These are phyloP conservation scores for Argyresthia albistria DNA, from an alignment of 2,888 invertebrate species.

Conservation along the genomic window DNA sequence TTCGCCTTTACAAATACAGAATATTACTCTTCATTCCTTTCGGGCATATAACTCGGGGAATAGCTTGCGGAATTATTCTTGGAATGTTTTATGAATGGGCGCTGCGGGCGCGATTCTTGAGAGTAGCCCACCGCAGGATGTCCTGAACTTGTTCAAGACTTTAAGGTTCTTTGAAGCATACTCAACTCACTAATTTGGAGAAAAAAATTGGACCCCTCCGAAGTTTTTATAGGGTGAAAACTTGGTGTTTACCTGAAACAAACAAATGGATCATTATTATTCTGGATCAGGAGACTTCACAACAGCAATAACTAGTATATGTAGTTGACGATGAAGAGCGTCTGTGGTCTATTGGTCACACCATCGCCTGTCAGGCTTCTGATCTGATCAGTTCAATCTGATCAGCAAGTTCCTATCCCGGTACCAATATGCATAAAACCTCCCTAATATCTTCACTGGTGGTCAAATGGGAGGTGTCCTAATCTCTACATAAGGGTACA, in stretches of 20 bases:
- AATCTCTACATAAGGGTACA: too few relatives aligned
- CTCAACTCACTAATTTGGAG: background rate
- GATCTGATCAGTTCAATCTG: too few relatives aligned
- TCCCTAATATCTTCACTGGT: too few relatives aligned
- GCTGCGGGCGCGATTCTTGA: slow-evolving; percentile 22
- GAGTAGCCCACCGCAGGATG: background rate
- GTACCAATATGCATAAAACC: too few relatives aligned
- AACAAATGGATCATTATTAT: slow-evolving; percentile 20
- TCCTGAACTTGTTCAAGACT: background rate
- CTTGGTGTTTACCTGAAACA: slow-evolving; percentile 41
- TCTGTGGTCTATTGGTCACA: too few relatives aligned
- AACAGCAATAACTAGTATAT: too few relatives aligned
- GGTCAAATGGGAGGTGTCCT: too few relatives aligned
- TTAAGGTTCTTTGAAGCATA: background rate
- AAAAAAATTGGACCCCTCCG: background rate
- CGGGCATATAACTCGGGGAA: slow-evolving; percentile 41
- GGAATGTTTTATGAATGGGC: slow-evolving; percentile 44
- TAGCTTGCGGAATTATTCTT: slow-evolving; percentile 36
- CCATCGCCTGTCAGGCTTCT: too few relatives aligned
- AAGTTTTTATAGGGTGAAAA: background rate
- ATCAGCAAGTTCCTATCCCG: too few relatives aligned
- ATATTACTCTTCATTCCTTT: slow-evolving; percentile 37
- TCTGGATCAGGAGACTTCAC: too few relatives aligned
- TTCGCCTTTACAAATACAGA: slow-evolving; percentile 32
- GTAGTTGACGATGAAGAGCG: too few relatives aligned